Evolutionary conservation across 2,888 invertebrate genomes (phyloP), one percentile per base, ranked within the genome.

Genomic region (Osmoderma eremita): DNA sequence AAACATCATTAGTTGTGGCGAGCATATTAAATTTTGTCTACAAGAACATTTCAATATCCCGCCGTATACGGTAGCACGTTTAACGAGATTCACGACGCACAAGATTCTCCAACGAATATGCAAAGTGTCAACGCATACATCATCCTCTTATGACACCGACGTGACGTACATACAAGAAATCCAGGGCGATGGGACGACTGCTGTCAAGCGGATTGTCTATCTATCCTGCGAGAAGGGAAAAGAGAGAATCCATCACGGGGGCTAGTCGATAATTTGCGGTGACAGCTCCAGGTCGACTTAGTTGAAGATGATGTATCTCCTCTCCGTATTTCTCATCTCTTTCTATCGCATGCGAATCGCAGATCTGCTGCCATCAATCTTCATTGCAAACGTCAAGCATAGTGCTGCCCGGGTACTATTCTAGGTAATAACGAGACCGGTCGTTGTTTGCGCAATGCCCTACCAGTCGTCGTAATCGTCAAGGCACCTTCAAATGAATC

Each of bases 321-420:
- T 61, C 45, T 10, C 17, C 48, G 10, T 10, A 6, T 8, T 30
- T 8, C 6, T 45, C 30, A 30, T 15, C 30, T 18, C 30, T 10
- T 15, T 61, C 15, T n/a, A 8, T 17, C 20, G 41, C 12, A 68
- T 73, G 73, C 74, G 74, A 71, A n/a, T n/a, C n/a, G n/a, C n/a
- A n/a, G n/a, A n/a, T n/a, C n/a, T 73, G 74, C 73, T 69, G 10
- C 73, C 75, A 78, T 79, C 79, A 79, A 79, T 79, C 79, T 79
- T 79, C 78, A 79, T 79, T 77, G 78, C 74, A 69, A 71, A 72
- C 73, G 78, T 75, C 77, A 71, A 70, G 71, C 75, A 71, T 78
- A 78, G 78, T 78, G n/a, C n/a, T n/a, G n/a, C n/a, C n/a, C n/a
- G 74, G 74, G 75, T 76, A 79, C 78, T 77, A 79, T 79, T 76